Evolutionary conservation across 2,113 vertebrate genomes (phyloP).

Genomic region (Rhinolophus sinicus): DNA sequence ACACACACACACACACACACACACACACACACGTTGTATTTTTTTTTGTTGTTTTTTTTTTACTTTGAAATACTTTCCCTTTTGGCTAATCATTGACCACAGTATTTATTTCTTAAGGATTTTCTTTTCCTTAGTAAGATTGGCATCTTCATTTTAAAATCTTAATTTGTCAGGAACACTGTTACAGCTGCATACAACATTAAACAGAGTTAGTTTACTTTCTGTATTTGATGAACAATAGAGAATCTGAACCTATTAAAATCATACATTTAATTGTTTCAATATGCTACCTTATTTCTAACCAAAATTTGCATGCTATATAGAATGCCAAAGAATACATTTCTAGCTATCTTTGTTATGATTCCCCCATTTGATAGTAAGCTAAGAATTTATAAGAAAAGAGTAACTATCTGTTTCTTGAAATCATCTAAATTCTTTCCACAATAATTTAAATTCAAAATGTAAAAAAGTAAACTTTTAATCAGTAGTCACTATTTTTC

Average conservation of each 20-base stretch:
- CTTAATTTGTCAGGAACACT: conserved; percentile 33
- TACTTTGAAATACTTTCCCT: conserved; percentile 59
- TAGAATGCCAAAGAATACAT: conserved; percentile 35
- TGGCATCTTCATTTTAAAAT: conserved; percentile 60
- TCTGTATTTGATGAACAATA: conserved; percentile 62
- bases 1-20: too few species aligned
- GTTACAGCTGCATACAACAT: conserved; percentile 54
- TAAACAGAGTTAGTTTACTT: conserved; percentile 67
- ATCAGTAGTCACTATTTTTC: conserved; percentile 75
- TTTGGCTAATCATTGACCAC: background rate
- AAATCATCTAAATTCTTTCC: conserved; percentile 62
- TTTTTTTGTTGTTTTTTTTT: background rate
- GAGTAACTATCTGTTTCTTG: conserved; percentile 48
- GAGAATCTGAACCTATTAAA: conserved; percentile 60
- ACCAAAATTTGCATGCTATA: conserved; percentile 54
- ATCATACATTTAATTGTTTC: conserved; percentile 60
- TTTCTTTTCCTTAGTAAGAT: conserved; percentile 34
- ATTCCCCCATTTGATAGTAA: conserved; percentile 58
- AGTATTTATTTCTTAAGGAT: conserved; percentile 58
- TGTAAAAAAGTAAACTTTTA: conserved; percentile 75
- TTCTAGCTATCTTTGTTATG: conserved; percentile 51
- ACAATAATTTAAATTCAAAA: conserved; percentile 75
- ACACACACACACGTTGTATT: too few species aligned
- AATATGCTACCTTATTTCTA: conserved; percentile 68
- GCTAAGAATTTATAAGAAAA: conserved; percentile 40